Conservation (phyloP, 2,797 vertebrate species). For the Semotilus atromaculatus region DNA sequence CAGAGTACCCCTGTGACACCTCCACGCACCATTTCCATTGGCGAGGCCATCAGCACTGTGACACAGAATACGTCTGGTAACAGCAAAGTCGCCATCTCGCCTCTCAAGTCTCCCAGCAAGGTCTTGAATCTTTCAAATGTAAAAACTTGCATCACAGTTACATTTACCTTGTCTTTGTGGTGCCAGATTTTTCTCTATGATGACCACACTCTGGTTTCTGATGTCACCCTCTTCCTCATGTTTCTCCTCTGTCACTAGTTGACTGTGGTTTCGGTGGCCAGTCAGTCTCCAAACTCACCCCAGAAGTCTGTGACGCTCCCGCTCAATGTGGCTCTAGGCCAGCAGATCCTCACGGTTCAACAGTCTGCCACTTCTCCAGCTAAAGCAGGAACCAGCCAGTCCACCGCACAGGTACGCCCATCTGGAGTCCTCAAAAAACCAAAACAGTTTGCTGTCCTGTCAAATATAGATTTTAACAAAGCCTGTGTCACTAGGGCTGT, state of each 20-base stretch:
- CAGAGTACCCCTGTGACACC: conserved; percentile 87
- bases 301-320: conserved; percentile 88
- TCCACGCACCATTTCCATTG: conserved; percentile 87
- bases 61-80: conserved; percentile 79
- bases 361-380: conserved; percentile 86
- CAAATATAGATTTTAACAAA: background rate
- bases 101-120: conserved; percentile 97
- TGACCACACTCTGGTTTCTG: background rate
- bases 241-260: conserved; percentile 69
- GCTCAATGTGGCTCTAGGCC: conserved; percentile 86
- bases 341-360: conserved; percentile 89
- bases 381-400: conserved; percentile 82
- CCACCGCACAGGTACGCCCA: conserved; percentile 78
- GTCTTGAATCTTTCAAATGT: conserved; percentile 67
- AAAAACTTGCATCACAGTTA: background rate
- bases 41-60: conserved; percentile 84
- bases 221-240: background rate
- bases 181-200: background rate
- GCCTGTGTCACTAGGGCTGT: background rate
- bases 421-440: background rate
- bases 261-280: conserved; percentile 89
- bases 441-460: background rate
- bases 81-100: conserved; percentile 98
- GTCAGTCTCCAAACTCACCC: conserved; percentile 83
- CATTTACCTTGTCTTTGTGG: background rate